Evolutionary conservation across 64 coral and sea anemone genomes (phyloP), one percentile per base, ranked within the genome.

Genomic region (Hydrozoanthus tunicans): DNA sequence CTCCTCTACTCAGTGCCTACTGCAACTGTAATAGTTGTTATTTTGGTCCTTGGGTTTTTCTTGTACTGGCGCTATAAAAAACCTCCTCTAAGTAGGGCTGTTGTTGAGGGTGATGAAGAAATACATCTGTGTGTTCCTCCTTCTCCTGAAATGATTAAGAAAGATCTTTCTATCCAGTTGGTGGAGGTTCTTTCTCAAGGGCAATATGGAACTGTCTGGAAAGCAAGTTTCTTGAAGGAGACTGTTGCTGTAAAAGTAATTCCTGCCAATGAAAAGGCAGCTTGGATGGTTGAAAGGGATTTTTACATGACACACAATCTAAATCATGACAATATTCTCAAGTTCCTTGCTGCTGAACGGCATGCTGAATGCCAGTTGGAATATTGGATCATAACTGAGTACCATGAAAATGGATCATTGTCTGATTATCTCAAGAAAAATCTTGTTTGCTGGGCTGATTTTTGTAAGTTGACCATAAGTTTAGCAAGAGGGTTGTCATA

Each of bases 171-270:
- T 6, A 77, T 96, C 56, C 95, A 96, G 65, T 64, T 86, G 11
- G 11, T 92, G 0, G 92, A 94, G 62, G 92, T 96, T 51, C 81
- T 96, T 71, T 96, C 92, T 6, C 95, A 94, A 61, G 91, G 92
- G 62, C 92, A 96, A 55, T 91, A 89, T 96, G 92, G 95, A 54
- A 94, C 90, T 51, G 95, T 96, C 10, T 96, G 95, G 95, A 96
- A 94, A 64, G 95, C 95, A 23, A 86, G 94, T 23, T 91, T 78
- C 59, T 59, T 89, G 1, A 64, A 86, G 59, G 92, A 96, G 78
- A 89, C 71, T 58, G 90, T 96, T 67, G 95, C 95, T 17, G 95
- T 98, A 9, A 98, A 98, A 86, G 58, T 98, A 77, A 93, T 94
- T 78, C 83, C 96, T 58, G 58, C 25, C 13, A 66, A 78, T 77